Conservation (phyloP, 1,140 invertebrate species). For the Hetaerina americana region DNA sequence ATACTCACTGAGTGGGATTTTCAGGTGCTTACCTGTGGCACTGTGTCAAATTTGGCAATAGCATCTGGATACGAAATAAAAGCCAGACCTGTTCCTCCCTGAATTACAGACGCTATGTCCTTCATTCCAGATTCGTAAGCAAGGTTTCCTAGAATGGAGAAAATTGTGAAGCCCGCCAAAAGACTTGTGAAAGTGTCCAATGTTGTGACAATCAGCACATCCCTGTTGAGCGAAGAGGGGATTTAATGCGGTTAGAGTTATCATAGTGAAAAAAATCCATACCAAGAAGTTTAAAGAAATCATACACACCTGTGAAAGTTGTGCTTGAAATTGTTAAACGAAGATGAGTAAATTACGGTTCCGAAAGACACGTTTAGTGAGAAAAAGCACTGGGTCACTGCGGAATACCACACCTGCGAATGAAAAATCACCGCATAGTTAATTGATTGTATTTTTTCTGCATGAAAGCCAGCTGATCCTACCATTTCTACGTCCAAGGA, state of each 20-base stretch:
- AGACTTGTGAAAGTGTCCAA: conserved; percentile 39
- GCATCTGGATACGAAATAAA: conserved; percentile 40
- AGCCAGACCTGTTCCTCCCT: conserved; percentile 28
- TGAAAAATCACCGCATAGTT: neutral
- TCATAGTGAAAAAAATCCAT: neutral
- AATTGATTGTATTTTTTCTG: too few relatives aligned
- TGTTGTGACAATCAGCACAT: conserved; percentile 35
- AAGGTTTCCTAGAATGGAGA: conserved; percentile 34
- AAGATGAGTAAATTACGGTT: conserved; percentile 64
- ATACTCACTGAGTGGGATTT: too few relatives aligned
- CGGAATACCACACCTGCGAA: conserved; percentile 63
- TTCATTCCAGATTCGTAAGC: conserved; percentile 20
- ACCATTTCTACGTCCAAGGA: too few relatives aligned
- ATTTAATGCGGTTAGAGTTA: too few relatives aligned
- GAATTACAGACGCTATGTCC: conserved; percentile 23
- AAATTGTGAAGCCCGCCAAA: conserved; percentile 37
- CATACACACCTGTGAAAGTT: conserved; percentile 61
- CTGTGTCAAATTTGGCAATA: conserved; percentile 32
- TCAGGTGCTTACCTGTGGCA: conserved; percentile 28
- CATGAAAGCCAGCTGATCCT: too few relatives aligned
- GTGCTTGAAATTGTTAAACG: conserved; percentile 70
- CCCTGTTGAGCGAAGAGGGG: too few relatives aligned
- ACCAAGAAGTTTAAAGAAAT: neutral
- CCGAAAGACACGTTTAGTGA: conserved; percentile 68
- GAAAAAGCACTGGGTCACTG: conserved; percentile 75